phyloP scores from a whole-genome alignment of 2,888 invertebrate species.

The Pheosia gnoma region DNA sequence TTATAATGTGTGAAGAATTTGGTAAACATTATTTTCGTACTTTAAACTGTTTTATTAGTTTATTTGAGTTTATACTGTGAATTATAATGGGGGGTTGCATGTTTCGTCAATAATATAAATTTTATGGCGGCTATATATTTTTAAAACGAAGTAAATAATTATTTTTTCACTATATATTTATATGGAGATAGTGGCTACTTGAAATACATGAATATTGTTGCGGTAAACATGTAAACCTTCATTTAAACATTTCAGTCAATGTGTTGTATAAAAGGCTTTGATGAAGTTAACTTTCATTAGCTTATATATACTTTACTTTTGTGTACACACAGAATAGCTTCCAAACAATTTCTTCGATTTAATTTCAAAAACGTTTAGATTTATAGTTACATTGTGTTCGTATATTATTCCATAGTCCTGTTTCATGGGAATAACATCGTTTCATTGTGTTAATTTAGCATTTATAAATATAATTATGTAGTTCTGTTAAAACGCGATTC shows the following conservation, averaged over 20 bases:
- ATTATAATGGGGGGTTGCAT: not conserved
- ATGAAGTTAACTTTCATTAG: too few species aligned
- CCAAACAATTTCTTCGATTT: too few species aligned
- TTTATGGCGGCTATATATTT: not conserved
- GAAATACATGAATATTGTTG: too few species aligned
- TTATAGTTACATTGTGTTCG: slow-evolving; percentile 27
- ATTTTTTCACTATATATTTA: too few species aligned
- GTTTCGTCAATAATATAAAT: not conserved
- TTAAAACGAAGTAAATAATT: not conserved
- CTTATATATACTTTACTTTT: too few species aligned
- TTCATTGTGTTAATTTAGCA: slow-evolving; percentile 59
- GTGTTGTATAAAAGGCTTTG: too few species aligned
- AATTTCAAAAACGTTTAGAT: not conserved
- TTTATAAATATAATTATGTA: slow-evolving; percentile 50
- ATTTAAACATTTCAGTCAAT: too few species aligned
- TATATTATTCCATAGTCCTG: slow-evolving; percentile 23
- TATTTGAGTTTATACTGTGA: not conserved
- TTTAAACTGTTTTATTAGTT: not conserved
- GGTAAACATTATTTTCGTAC: slow-evolving; percentile 13
- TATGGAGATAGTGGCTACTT: too few species aligned
- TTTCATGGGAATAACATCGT: slow-evolving; percentile 52
- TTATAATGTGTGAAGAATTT: slow-evolving; percentile 7
- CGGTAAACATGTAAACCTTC: too few species aligned
- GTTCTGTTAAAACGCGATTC: slow-evolving; percentile 22
- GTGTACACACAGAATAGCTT: too few species aligned